Evolutionary conservation across 2,113 vertebrate genomes (phyloP).

Genomic region (Taxidea taxus): DNA sequence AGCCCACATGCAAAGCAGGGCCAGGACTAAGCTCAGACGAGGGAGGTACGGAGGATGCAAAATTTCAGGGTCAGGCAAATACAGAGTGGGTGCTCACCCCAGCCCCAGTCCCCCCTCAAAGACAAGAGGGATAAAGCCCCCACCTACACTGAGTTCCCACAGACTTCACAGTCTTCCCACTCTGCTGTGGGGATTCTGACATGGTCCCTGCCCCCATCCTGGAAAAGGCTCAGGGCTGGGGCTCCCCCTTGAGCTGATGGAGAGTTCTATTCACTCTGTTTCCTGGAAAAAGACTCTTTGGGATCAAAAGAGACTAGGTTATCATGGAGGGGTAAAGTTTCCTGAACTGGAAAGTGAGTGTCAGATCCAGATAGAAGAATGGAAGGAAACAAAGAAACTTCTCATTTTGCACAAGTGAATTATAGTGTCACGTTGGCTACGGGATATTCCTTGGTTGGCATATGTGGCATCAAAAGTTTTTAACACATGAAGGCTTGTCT

Average conservation of each 20-base stretch:
- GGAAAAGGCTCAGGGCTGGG: neutral
- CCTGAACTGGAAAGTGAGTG: neutral
- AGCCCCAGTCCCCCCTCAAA: neutral
- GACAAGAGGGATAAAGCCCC: neutral
- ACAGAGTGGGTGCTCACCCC: neutral
- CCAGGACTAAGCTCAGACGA: neutral
- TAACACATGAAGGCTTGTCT: neutral
- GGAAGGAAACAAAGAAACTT: neutral
- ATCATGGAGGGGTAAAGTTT: neutral
- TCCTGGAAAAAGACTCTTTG: neutral
- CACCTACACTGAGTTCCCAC: neutral
- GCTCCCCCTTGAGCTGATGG: neutral
- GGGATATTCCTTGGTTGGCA: neutral
- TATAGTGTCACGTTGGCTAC: neutral
- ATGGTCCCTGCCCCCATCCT: neutral
- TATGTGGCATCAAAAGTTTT: neutral
- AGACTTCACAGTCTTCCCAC: neutral
- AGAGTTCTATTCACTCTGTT: neutral
- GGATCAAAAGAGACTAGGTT: neutral
- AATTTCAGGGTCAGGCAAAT: neutral
- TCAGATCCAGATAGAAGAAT: neutral
- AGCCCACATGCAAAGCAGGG: neutral
- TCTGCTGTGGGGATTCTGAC: neutral
- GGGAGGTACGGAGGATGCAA: neutral
- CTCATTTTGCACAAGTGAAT: neutral